These are phyloP conservation scores for Thomomys bottae DNA, from an alignment of 2,113 vertebrate species.

Conservation along the genomic window DNA sequence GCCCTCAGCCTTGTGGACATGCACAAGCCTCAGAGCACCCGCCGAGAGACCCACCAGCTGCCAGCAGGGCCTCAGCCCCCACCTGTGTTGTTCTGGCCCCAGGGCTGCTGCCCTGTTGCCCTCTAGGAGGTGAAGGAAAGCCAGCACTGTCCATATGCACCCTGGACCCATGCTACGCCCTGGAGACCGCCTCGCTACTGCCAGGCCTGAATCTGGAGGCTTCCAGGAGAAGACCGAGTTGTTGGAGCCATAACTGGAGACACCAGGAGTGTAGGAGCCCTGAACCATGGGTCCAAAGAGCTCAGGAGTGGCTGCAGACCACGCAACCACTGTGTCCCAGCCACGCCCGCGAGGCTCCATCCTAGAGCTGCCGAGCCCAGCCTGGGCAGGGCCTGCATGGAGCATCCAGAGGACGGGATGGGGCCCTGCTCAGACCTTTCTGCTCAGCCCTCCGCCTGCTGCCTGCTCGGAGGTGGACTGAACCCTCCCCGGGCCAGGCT, in stretches of 20 bases:
- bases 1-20: neutral
- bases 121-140: neutral
- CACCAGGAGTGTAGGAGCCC: neutral
- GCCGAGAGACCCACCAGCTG: neutral
- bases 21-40: neutral
- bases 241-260: neutral
- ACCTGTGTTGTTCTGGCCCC: too few relatives aligned
- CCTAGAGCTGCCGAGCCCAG: too few relatives aligned
- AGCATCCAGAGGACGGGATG: fast-evolving
- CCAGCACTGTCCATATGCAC: fast-evolving
- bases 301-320: fast-evolving
- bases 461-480: fast-evolving
- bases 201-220: neutral
- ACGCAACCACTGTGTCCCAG: fast-evolving
- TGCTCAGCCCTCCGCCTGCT: neutral
- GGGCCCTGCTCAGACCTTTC: neutral
- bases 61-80: neutral
- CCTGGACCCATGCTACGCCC: fast-evolving
- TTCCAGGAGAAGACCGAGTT: neutral
- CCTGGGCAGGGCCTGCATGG: too few relatives aligned
- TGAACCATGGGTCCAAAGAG: fast-evolving
- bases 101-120: fast-evolving
- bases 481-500: too few relatives aligned
- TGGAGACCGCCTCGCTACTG: fast-evolving
- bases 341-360: fast-evolving